Base-by-base conservation (phyloP, 2,888 invertebrate species). In the Siphlonurus alternatus region DNA sequence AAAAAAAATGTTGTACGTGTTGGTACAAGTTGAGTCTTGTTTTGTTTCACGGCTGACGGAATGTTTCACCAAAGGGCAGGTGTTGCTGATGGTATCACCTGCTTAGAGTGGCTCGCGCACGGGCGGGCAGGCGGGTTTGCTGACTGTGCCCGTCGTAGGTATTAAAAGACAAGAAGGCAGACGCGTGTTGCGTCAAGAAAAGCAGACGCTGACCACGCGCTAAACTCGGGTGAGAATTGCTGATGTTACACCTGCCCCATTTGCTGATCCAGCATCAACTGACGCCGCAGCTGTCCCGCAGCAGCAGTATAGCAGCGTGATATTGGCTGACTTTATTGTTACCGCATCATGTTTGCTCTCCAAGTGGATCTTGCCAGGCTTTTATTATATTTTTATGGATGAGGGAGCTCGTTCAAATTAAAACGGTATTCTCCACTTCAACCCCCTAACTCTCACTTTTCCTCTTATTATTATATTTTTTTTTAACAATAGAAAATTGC, bases 1-100 rank as follows among this genome's bases (percentile, higher is more conserved):
- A 66, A 63, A 24, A 25, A 65, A 56, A 59, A 23, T 19, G 56
- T 63, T 23, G 19, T 24, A 38, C 38, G 15, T 38, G 38, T 38
- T 38, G 38, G 38, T 38, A 38, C 38, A 38, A 5, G 38, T 38
- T 38, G 38, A 5, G 38, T 38, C 38, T 5, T 38, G 38, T 38
- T 38, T 38, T 38, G 5, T 5, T 38, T 38, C 38, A 38, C 38
- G 38, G 5, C 15, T 38, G 7, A 38, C 38, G 38, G 5, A 38
- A 38, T 38, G 38, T 38, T 38, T 38, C 38, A 38, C 38, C 15
- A 38, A 38, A 38, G 38, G 1, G 1, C 20, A 24, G 24, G 24
- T 23, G 38, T 63, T 56, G 38, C 53, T 10, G 38, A 38, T 38
- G 38, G 15, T 38, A 38, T 38, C 38, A 38, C 38, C 38, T 38